Percentiles rank a stretch among this genome's conserved stretches.
Conservation (phyloP, 2,113 vertebrate genomes). For the Psilopsiagon aurifrons region DNA sequence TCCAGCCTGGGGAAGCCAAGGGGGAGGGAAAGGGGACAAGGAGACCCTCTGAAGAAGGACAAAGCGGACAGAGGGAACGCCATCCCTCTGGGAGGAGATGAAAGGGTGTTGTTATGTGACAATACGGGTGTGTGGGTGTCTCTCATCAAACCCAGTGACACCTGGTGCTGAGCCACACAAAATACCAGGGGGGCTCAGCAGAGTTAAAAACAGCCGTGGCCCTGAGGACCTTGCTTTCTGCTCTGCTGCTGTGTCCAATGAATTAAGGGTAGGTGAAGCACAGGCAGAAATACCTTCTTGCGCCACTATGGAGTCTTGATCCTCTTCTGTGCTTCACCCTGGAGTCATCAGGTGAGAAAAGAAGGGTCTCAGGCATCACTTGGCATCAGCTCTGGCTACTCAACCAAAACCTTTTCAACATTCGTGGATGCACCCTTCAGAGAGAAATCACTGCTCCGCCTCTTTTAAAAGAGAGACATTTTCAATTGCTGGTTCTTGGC, state of each 20-base stretch:
- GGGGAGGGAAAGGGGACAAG: neutral
- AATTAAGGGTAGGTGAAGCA: neutral
- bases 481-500: neutral
- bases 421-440: neutral
- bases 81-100: conserved; percentile 43
- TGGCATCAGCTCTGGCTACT: neutral
- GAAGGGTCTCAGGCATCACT: neutral
- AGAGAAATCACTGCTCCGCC: neutral
- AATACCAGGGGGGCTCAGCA: neutral
- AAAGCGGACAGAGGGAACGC: neutral
- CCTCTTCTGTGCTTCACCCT: neutral
- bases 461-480: neutral
- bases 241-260: neutral
- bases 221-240: neutral
- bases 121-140: conserved; percentile 50
- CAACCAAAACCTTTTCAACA: neutral
- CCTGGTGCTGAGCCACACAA: conserved; percentile 49
- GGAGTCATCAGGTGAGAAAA: neutral
- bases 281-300: neutral
- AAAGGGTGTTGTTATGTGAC: conserved; percentile 36
- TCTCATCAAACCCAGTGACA: neutral
- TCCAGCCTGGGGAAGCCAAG: neutral
- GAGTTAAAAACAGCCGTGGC: neutral
- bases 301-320: neutral
- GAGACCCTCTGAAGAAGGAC: neutral